These are phyloP conservation scores for Sceloporus undulatus DNA, from an alignment of 2,113 vertebrate species.

Conservation along the genomic window DNA sequence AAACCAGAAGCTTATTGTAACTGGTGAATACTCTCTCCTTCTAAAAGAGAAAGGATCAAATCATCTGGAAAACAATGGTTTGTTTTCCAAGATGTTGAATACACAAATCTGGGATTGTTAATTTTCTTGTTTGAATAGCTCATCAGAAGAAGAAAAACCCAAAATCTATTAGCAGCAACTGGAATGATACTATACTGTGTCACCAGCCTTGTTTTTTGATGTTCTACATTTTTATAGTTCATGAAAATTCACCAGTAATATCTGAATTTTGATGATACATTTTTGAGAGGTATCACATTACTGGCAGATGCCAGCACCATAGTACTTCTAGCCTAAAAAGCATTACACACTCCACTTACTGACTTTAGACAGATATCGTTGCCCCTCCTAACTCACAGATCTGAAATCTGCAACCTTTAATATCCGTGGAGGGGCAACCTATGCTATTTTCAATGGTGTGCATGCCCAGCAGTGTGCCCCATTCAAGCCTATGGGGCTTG, in stretches of 20 bases:
- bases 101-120: background rate
- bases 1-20: constrained; percentile 68
- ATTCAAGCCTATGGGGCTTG: too few species aligned
- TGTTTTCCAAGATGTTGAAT: constrained; percentile 32
- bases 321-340: background rate
- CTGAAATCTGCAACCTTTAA: too few species aligned
- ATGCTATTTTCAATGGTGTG: too few species aligned
- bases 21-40: constrained; percentile 58
- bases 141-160: background rate
- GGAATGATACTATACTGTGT: background rate
- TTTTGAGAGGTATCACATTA: background rate
- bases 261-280: background rate
- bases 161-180: background rate
- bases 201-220: background rate
- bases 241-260: background rate
- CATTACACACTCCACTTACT: background rate
- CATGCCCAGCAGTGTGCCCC: too few species aligned
- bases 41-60: constrained; percentile 29
- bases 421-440: too few species aligned
- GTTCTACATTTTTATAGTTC: background rate
- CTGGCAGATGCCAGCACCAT: background rate
- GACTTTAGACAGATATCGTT: background rate
- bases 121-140: constrained; percentile 10
- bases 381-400: too few species aligned
- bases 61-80: constrained; percentile 65